Conservation (phyloP, 2,888 invertebrate genomes). For the Rhagonycha fulva region DNA sequence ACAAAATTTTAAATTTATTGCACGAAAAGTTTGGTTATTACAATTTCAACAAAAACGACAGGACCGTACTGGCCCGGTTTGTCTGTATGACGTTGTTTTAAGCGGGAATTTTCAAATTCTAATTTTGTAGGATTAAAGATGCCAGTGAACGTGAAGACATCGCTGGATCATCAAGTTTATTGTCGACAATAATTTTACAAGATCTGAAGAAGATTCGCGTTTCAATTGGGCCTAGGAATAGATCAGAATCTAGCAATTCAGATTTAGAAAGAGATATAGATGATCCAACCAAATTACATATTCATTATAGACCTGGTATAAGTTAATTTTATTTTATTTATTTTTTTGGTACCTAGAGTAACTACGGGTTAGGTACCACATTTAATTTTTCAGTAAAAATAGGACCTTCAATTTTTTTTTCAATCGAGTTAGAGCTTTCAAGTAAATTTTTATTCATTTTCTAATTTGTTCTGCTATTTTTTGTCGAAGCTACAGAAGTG, state of each 20-base stretch:
- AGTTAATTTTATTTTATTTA: background rate
- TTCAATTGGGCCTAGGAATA: conserved; percentile 1
- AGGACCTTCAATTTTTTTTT: background rate
- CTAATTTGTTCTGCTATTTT: background rate
- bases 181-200: conserved; percentile 1
- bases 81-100: background rate
- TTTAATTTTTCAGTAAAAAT: background rate
- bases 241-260: conserved; percentile 2
- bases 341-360: background rate
- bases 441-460: background rate
- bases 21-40: background rate
- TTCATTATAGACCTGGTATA: background rate
- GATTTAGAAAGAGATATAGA: conserved; percentile 9
- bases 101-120: background rate
- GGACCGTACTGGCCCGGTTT: background rate
- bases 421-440: background rate
- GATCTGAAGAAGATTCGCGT: conserved; percentile 15
- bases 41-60: background rate
- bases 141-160: conserved; percentile 6
- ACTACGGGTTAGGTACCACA: background rate
- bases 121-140: conserved; percentile 11
- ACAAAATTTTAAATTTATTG: no score
- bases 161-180: background rate
- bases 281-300: background rate
- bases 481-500: background rate